Base-by-base conservation (phyloP, 2,888 invertebrate species). In the Syritta pipiens region DNA sequence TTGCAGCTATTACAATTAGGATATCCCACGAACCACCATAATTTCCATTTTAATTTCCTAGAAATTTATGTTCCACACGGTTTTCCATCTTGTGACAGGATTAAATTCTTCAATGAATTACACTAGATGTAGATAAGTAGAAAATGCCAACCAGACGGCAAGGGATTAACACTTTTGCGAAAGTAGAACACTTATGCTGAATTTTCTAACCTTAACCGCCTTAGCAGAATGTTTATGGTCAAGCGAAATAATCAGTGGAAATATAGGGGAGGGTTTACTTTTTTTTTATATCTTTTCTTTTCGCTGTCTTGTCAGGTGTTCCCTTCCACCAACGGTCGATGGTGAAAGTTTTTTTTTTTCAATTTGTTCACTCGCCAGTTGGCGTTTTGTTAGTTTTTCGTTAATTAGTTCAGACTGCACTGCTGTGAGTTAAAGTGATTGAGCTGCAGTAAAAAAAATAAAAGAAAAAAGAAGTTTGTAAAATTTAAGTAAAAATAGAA, bases 341-440 rank as follows among this genome's bases (percentile, higher is more conserved):
- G 30, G 9, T 28, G 48, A 57, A 49, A 32, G 49, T 44, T 32
- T 32, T 32, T 17, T 22, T 14, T 48, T n/a, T 17, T 3, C 7
- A 9, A 37, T 30, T 24, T 14, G 20, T 37, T 46, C 10, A 49
- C 30, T 12, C 19, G 30, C 6, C n/a, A 2, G 6, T 44, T 20
- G n/a, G 30, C 12, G 22, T 17, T 9, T 32, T 60, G 14, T 35
- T 35, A 7, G 20, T 24, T 19, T 42, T 65, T 44, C 57, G 35
- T 17, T 67, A 74, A 59, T 74, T 60, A 67, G 67, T 67, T 20
- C 14, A 46, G 22, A 22, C 9, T 12, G 28, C 10, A 20, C 24
- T 6, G 51, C 20, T 37, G 48, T 19, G 14, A 7, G 14, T 24
- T 2, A 6, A 55, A 63, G 5, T 30, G 19, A 22, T 22, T 10